phyloP scores from a whole-genome alignment of 2,113 vertebrate species.

The Zosterops lateralis region DNA sequence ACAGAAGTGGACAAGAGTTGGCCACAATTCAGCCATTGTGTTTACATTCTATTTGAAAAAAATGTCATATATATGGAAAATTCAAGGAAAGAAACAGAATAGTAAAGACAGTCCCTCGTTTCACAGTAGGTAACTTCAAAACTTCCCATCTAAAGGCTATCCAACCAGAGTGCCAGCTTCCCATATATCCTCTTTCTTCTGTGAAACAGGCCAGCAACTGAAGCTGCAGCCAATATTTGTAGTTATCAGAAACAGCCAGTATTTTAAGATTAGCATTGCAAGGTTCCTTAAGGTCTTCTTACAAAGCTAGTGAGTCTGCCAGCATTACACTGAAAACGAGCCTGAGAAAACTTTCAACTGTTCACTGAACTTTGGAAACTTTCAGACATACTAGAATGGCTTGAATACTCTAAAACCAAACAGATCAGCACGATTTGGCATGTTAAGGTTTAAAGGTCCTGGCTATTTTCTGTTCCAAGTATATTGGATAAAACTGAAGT shows the following conservation, averaged over 20 bases:
- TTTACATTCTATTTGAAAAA: neutral
- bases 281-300: slow-evolving; percentile 3
- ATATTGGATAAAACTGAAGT: neutral
- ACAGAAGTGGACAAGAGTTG: neutral
- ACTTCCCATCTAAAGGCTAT: neutral
- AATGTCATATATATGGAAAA: neutral
- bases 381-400: neutral
- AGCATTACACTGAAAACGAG: neutral
- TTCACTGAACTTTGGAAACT: slow-evolving; percentile 21
- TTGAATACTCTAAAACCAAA: slow-evolving; percentile 16
- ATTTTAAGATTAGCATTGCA: slow-evolving; percentile 4
- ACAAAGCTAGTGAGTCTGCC: neutral
- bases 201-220: neutral
- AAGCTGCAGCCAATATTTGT: neutral
- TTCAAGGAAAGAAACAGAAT: neutral
- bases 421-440: neutral
- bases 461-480: slow-evolving; percentile 18
- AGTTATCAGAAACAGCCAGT: slow-evolving; percentile 1
- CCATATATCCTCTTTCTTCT: neutral
- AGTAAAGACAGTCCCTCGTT: neutral
- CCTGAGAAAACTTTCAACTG: slow-evolving; percentile 2
- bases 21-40: neutral
- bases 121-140: neutral
- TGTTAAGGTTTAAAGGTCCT: neutral
- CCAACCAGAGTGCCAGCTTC: neutral